Conservation (phyloP, 2,797 vertebrate genomes). For the Echeneis naucrates region DNA sequence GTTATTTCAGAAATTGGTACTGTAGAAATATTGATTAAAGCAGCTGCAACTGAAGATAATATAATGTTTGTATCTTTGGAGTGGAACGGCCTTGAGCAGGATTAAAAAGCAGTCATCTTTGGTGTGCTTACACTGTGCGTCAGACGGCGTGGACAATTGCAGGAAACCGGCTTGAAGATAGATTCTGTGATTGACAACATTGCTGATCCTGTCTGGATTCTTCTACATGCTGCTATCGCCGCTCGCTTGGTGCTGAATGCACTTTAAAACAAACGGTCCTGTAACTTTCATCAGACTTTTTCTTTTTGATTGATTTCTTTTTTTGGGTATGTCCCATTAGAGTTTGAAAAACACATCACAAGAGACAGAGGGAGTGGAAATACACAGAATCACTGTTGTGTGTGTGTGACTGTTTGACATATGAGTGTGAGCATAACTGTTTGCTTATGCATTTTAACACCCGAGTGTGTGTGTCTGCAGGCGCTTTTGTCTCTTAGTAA, state of each 20-base stretch:
- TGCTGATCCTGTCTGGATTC: conserved; percentile 25
- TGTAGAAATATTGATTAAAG: background rate
- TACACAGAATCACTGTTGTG: conserved; percentile 10
- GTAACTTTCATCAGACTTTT: conserved; percentile 13
- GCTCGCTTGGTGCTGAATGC: conserved; percentile 13
- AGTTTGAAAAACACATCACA: conserved; percentile 45
- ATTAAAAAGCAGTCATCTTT: background rate
- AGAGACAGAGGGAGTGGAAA: conserved; percentile 52
- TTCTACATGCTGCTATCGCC: conserved; percentile 43
- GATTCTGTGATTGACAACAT: conserved; percentile 54
- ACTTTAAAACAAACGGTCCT: conserved; percentile 42
- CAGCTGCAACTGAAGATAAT: background rate
- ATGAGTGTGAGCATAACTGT: background rate
- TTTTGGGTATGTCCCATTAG: conserved; percentile 6
- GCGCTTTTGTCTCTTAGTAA: background rate
- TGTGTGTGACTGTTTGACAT: conserved; percentile 2
- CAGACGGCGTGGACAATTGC: conserved; percentile 56
- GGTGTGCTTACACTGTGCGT: background rate
- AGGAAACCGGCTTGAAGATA: conserved; percentile 55
- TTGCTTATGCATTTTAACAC: conserved; percentile 49
- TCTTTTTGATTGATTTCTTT: background rate
- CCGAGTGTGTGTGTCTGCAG: conserved; percentile 22
- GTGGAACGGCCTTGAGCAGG: background rate
- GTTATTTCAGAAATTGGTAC: too few species aligned
- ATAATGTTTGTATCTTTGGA: background rate